Base-by-base conservation (phyloP, 2,113 vertebrate genomes). In the Sula dactylatra region DNA sequence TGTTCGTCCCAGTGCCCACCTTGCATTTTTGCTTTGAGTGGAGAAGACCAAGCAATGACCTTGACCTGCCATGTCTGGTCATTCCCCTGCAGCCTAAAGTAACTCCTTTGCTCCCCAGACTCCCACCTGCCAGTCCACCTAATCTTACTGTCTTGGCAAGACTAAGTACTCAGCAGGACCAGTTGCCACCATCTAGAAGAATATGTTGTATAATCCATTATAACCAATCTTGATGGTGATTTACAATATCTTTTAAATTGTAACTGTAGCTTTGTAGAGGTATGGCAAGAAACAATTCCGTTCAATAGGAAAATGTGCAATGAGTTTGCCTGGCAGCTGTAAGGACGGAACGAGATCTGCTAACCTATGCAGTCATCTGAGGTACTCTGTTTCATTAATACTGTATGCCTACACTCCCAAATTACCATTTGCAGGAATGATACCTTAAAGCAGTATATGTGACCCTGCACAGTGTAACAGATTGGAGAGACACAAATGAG, bases 111-210 rank as follows among this genome's bases (percentile, higher is more conserved):
- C 32, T 77, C 17, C 65, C 70, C 78, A 96, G 94, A 88, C 88
- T 97, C 74, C 83, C 86, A 94, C 86, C 86, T 85, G 92, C 78
- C 72, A 72, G 36, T 17, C 90, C 4, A 38, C 59, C 66, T 95
- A 88, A 96, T 95, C 93, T 87, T 34, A 78, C 64, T 31, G 36
- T 79, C 78, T 71, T 88, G 82, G 78, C 82, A 94, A 94, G 74
- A 38, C 52, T 22, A 76, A 76, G 38, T 47, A 58, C 71, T 82
- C 67, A 52, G 77, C 54, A 88, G 71, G 93, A 95, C 38, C 61
- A 81, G 13, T 66, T 65, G 83, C 81, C 62, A 16, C 42, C 1
- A 6, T 55, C 49, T n/a, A 55, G 81, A 94, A 88, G 27, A 96
- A 59, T 24, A 59, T 8, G 13, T 19, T 38, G 31, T 69, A 67